phyloP scores from a whole-genome alignment of 2,113 vertebrate species.

The Rhynchomys soricoides region DNA sequence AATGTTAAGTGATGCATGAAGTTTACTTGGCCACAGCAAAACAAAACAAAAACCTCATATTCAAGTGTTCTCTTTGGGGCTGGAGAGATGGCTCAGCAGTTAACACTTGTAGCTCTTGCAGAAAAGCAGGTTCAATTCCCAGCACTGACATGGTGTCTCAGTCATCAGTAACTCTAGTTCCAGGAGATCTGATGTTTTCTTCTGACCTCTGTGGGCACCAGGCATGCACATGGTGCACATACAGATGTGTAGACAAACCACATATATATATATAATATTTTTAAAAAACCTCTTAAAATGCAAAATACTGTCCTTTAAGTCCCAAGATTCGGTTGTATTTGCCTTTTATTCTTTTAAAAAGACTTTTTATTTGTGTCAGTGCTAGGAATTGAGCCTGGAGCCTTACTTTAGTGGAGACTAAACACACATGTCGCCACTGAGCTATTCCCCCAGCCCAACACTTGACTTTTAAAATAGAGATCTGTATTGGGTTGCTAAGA shows the following conservation, averaged over 20 bases:
- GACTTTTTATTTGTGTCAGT: neutral
- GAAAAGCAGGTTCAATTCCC: neutral
- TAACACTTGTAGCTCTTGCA: neutral
- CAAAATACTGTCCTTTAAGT: conserved; percentile 7
- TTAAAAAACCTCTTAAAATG: neutral
- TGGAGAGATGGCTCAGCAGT: too few species aligned
- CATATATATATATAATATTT: too few species aligned
- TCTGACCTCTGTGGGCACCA: neutral
- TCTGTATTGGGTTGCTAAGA: neutral
- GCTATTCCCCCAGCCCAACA: too few species aligned
- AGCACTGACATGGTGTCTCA: neutral
- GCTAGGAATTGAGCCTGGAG: neutral
- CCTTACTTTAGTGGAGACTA: neutral
- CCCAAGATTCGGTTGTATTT: neutral
- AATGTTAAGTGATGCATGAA: neutral
- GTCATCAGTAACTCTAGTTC: neutral
- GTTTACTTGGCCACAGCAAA: neutral
- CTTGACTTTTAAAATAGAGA: conserved; percentile 42
- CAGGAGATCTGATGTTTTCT: too few species aligned
- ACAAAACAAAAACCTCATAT: neutral
- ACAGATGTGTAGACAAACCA: neutral
- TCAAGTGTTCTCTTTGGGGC: neutral
- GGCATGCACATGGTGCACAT: fast-evolving
- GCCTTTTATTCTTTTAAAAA: neutral
- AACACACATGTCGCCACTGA: neutral